phyloP scores from a whole-genome alignment of 2,888 invertebrate genomes.

The Tyria jacobaeae region DNA sequence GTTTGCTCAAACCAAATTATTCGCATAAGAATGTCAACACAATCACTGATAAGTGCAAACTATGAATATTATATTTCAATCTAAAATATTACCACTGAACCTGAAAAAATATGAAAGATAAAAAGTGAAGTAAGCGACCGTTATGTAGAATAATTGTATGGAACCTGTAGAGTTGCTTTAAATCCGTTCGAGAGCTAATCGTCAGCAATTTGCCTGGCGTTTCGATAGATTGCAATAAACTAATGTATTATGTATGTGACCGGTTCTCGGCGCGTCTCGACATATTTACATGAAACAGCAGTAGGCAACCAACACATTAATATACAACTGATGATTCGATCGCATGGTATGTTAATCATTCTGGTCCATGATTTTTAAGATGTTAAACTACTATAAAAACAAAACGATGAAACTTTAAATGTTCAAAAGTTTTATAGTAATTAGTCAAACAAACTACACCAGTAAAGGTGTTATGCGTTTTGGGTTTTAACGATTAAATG shows the following conservation, averaged over 20 bases:
- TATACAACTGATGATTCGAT: constrained; percentile 1
- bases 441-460: too few species aligned
- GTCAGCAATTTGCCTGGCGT: neutral
- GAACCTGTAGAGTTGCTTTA: constrained; percentile 5
- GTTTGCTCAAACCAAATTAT: neutral
- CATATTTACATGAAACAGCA: constrained; percentile 31
- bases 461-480: too few species aligned
- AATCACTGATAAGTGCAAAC: too few species aligned
- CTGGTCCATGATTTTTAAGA: neutral
- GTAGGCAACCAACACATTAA: constrained; percentile 10
- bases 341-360: neutral
- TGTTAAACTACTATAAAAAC: too few species aligned
- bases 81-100: neutral
- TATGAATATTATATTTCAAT: too few species aligned
- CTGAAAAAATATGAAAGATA: neutral
- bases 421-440: too few species aligned
- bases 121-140: neutral
- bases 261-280: constrained; percentile 24
- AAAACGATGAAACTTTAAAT: too few species aligned
- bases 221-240: constrained; percentile 13
- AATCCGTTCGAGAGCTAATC: constrained; percentile 3
- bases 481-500: too few species aligned
- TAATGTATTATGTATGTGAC: constrained; percentile 45
- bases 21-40: neutral
- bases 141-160: neutral